Conservation (phyloP, 2,113 vertebrate genomes). For the Podilymbus podiceps region DNA sequence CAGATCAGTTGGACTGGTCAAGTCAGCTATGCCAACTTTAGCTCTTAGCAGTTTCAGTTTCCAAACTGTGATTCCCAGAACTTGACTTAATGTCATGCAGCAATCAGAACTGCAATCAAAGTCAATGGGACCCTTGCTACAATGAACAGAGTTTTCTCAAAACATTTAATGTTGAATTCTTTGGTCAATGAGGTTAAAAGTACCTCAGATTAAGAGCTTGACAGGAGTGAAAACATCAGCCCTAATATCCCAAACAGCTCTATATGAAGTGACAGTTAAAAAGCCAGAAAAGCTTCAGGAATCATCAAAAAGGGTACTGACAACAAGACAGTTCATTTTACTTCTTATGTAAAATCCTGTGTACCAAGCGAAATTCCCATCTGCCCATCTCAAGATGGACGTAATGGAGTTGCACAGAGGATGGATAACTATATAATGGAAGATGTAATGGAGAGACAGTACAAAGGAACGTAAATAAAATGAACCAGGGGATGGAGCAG, state of each 20-base stretch:
- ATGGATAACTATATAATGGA: not conserved
- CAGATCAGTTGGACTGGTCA: not conserved
- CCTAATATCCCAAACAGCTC: not conserved
- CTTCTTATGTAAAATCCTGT: not conserved
- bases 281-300: not conserved
- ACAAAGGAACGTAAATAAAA: not conserved
- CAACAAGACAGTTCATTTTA: not conserved
- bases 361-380: not conserved
- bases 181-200: not conserved
- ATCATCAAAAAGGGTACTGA: not conserved
- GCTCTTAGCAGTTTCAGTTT: not conserved
- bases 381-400: not conserved
- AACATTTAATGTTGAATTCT: not conserved
- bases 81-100: not conserved
- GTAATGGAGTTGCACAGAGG: not conserved
- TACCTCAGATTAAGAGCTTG: not conserved
- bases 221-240: not conserved
- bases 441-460: not conserved
- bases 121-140: not conserved
- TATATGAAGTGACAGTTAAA: not conserved
- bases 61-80: not conserved
- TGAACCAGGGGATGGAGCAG: not conserved
- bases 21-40: not conserved
- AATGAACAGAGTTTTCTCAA: not conserved
- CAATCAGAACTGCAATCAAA: not conserved